Conservation (phyloP, 2,797 vertebrate genomes). For the Macropus fuliginosus region DNA sequence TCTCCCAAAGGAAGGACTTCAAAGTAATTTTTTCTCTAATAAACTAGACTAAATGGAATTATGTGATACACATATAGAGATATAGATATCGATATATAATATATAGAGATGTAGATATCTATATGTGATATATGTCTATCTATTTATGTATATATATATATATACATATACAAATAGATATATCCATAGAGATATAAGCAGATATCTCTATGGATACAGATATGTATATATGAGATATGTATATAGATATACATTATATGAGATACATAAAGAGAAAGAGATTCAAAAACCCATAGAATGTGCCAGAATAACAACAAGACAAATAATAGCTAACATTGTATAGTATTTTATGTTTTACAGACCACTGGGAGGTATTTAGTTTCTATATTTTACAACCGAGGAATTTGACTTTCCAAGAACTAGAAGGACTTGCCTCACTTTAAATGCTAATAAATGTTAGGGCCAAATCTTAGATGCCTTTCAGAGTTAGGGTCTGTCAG, state of each 20-base stretch:
- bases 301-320: not conserved
- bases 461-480: not conserved
- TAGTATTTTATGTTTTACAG: not conserved
- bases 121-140: not conserved
- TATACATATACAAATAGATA: not conserved
- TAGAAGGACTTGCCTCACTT: not conserved
- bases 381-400: not conserved
- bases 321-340: not conserved
- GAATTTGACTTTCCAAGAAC: not conserved
- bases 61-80: not conserved
- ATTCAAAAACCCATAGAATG: not conserved
- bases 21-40: not conserved
- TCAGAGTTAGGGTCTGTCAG: not conserved
- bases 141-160: too few species aligned
- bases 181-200: not conserved
- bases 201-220: not conserved
- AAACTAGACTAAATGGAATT: slow-evolving; percentile 24
- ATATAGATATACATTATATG: too few species aligned
- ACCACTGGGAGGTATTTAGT: not conserved
- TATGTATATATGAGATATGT: not conserved
- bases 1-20: not conserved
- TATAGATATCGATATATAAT: not conserved
- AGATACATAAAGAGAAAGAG: not conserved
- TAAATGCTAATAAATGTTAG: not conserved
- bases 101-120: too few species aligned